phyloP scores from a whole-genome alignment of 2,797 vertebrate genomes.

The Acanthurus leucopareius region DNA sequence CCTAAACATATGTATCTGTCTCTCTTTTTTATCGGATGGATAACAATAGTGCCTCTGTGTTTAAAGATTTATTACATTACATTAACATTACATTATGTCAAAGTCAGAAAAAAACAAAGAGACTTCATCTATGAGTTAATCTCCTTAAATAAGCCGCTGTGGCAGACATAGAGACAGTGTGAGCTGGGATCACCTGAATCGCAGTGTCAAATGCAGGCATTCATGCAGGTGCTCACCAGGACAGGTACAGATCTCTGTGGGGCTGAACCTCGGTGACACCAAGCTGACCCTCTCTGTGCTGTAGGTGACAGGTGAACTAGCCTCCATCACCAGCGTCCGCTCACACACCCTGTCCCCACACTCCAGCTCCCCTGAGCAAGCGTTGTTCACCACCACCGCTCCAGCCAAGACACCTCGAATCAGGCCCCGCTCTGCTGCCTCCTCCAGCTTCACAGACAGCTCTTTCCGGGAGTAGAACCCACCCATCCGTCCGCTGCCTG shows the following conservation, averaged over 20 bases:
- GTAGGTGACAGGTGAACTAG: constrained; percentile 87
- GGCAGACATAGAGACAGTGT: neutral
- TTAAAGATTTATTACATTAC: too few species aligned
- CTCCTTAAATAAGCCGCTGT: neutral
- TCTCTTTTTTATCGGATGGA: neutral
- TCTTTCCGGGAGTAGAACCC: constrained; percentile 84
- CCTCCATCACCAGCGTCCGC: constrained; percentile 88
- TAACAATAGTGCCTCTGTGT: too few species aligned
- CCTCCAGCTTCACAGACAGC: constrained; percentile 89
- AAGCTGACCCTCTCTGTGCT: constrained; percentile 94
- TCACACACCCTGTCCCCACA: constrained; percentile 93
- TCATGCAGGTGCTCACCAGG: constrained; percentile 69
- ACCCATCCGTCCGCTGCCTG: constrained; percentile 58
- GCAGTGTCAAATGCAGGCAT: neutral
- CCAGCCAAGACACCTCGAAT: constrained; percentile 89
- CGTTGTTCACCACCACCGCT: constrained; percentile 85
- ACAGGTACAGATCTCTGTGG: constrained; percentile 81
- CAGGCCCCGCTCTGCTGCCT: constrained; percentile 86
- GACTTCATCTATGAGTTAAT: neutral
- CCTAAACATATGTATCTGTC: neutral
- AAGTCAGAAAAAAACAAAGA: too few species aligned
- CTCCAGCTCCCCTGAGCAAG: constrained; percentile 88
- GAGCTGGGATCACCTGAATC: neutral
- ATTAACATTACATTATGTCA: too few species aligned
- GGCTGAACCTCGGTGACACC: constrained; percentile 87